These are phyloP conservation scores for Corticium candelabrum DNA, from an alignment of 37 sponge, comb jelly and placozoan genomes.

Conservation along the genomic window DNA sequence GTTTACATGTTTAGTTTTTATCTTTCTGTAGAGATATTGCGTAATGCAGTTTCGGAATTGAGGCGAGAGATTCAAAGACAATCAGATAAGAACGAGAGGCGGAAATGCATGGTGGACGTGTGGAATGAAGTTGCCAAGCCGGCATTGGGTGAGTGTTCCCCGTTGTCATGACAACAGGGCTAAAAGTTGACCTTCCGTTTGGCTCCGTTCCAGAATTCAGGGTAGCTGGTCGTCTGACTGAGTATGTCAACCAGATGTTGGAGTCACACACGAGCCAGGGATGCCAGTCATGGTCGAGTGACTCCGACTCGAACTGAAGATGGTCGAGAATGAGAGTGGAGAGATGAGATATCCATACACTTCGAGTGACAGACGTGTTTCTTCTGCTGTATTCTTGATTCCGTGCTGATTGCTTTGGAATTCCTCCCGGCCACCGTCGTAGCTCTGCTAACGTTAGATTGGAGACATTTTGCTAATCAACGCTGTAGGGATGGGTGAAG, in stretches of 20 bases:
- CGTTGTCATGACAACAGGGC: not conserved
- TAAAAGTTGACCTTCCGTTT: too few relatives aligned
- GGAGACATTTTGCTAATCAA: too few relatives aligned
- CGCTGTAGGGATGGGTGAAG: too few relatives aligned
- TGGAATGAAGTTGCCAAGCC: conserved; percentile 3
- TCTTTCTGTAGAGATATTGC: too few relatives aligned
- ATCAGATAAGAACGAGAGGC: not conserved
- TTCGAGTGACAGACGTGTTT: too few relatives aligned
- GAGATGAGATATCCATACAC: conserved; percentile 1
- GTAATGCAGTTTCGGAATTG: not conserved
- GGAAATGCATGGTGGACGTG: not conserved
- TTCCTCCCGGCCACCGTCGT: too few relatives aligned
- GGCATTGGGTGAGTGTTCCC: not conserved
- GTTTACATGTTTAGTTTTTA: too few relatives aligned
- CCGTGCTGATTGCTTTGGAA: too few relatives aligned
- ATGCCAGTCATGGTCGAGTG: too few relatives aligned
- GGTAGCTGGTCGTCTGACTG: conserved; percentile 14
- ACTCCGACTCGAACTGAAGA: not conserved
- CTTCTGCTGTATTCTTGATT: too few relatives aligned
- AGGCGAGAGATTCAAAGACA: not conserved
- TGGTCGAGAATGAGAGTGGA: not conserved
- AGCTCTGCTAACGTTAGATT: too few relatives aligned
- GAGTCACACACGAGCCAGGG: too few relatives aligned
- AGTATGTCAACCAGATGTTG: not conserved
- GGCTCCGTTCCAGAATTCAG: not conserved